Conservation (phyloP, 2,113 vertebrate species). For the Nematolebias whitei region DNA sequence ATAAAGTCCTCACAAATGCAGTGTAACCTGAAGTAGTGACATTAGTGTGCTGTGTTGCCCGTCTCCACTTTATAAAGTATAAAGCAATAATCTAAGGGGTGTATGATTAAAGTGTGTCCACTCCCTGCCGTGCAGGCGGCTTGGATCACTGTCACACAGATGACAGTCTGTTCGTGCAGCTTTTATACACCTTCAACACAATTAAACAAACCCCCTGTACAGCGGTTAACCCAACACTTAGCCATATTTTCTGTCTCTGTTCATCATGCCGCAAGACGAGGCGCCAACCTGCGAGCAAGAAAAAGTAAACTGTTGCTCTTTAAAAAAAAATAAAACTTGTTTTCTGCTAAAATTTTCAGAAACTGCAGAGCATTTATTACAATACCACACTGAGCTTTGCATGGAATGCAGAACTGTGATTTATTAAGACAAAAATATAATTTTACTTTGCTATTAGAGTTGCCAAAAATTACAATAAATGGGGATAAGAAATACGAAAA, state of each 20-base stretch:
- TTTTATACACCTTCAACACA: slow-evolving; percentile 62
- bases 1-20: slow-evolving; percentile 1
- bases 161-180: slow-evolving; percentile 40
- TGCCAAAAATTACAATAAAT: no score
- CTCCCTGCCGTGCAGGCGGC: slow-evolving; percentile 38
- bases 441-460: no score
- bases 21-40: background rate
- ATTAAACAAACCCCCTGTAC: slow-evolving; percentile 58
- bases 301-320: slow-evolving; percentile 2
- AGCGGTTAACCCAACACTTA: slow-evolving; percentile 22
- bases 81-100: slow-evolving; percentile 37
- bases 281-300: background rate
- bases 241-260: slow-evolving; percentile 12
- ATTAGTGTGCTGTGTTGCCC: slow-evolving; percentile 3
- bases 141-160: slow-evolving; percentile 45
- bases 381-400: no score
- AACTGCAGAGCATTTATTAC: no score
- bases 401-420: no score
- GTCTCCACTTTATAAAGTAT: slow-evolving; percentile 10
- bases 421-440: no score
- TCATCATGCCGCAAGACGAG: background rate
- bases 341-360: no score
- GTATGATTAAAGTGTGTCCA: slow-evolving; percentile 50
- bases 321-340: background rate
- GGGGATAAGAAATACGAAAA: no score